Base-by-base conservation (phyloP, 2,888 invertebrate species). In the Coleophora flavipennella region DNA sequence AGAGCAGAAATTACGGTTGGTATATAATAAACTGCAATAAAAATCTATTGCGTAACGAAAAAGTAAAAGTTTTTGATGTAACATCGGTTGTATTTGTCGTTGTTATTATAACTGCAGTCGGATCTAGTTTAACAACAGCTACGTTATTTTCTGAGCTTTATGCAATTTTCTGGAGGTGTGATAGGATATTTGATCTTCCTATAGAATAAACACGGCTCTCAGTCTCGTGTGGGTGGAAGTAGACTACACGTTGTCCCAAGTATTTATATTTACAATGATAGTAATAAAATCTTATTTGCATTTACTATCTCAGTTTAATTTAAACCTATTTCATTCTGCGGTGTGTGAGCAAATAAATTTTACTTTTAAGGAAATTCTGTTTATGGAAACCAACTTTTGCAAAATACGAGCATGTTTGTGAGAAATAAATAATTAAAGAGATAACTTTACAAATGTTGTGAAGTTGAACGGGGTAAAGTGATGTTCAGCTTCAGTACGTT, bases 41-140 rank as follows among this genome's bases (percentile, higher is more conserved):
- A 54, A 49, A 62, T 55, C 53, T 55, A 56, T 68, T 68, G 51
- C 53, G 53, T 53, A 59, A 62, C 34, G 31, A 4, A 41, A 55
- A 58, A 61, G 61, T 59, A 58, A 61, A 57, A 62, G 59, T 58
- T 52, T 41, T 20, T 46, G 49, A 57, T 54, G 47, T 45, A 46
- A 53, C 55, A 51, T 53, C 55, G 45, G 42, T 42, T 43, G 42
- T 54, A 6, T 20, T 20, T 20, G 20, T 20, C 20, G 3, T 20
- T 20, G 6, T 20, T 20, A 6, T 20, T 4, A 20, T 6, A 20
- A 4, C 20, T 20, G 20, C 20, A 20, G 20, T 20, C 6, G 20
- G 6, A 20, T 20, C 20, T 6, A 20, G 20, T 20, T 20, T 20
- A 4, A 3, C 20, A 20, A 20, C 3, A 20, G 20, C 20, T 20